phyloP scores from a whole-genome alignment of 2,797 vertebrate species.

The Onychomys arenicola region DNA sequence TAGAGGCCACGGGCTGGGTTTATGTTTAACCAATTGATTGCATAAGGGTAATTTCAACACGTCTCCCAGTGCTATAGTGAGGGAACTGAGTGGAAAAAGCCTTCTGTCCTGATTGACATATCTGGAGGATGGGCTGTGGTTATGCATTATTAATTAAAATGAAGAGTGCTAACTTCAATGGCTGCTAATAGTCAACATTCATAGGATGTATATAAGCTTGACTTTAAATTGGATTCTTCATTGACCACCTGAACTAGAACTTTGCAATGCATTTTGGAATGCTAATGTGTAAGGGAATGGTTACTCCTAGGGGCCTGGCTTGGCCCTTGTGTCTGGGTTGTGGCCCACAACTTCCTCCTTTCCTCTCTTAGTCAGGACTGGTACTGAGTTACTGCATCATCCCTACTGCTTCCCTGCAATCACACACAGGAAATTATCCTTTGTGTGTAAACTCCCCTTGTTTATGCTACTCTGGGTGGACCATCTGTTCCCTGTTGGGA shows the following conservation, averaged over 20 bases:
- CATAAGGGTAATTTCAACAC: too few species aligned
- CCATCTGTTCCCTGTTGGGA: constrained; percentile 48
- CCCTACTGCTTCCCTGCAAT: background rate
- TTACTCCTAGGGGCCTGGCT: background rate
- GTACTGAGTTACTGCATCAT: background rate
- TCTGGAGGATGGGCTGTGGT: background rate
- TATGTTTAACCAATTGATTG: background rate
- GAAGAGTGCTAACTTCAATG: background rate
- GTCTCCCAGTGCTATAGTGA: background rate
- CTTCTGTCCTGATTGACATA: background rate
- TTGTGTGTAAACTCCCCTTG: background rate
- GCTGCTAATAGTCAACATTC: background rate
- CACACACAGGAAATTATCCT: background rate
- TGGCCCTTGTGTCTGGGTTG: background rate
- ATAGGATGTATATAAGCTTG: background rate
- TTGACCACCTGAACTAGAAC: constrained; percentile 7
- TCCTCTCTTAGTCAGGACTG: background rate
- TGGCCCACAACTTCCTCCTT: background rate
- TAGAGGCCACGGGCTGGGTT: background rate
- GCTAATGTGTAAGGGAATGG: background rate
- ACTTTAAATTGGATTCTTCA: background rate
- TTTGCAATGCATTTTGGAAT: background rate
- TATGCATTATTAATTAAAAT: background rate
- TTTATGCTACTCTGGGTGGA: constrained; percentile 1
- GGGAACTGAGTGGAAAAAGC: background rate